These are phyloP conservation scores for Pomatostomus ruficeps DNA, from an alignment of 2,113 vertebrate genomes.

Conservation along the genomic window DNA sequence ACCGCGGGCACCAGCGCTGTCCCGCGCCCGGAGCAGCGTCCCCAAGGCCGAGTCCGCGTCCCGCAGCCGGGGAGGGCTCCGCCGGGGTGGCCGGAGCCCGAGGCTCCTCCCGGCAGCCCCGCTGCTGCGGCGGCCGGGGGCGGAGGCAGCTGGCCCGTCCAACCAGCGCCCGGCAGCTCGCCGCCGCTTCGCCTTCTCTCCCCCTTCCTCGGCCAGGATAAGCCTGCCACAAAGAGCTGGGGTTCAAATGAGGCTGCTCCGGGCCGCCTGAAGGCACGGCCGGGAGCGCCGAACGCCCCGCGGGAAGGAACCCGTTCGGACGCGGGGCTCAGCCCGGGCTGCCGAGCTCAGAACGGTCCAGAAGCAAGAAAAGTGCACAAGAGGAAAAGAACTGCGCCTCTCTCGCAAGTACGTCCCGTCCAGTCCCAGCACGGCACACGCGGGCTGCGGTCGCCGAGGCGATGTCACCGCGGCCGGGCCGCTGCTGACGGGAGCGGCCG, in stretches of 20 bases:
- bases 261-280: neutral
- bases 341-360: neutral
- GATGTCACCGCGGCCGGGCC: neutral
- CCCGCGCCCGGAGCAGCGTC: fast-evolving
- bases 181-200: neutral
- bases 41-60: neutral
- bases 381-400: neutral
- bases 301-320: neutral
- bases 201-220: neutral
- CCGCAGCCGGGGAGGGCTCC: neutral
- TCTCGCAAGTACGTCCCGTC: neutral
- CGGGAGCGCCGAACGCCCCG: neutral
- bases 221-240: neutral
- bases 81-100: neutral
- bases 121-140: neutral
- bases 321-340: neutral
- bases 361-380: neutral
- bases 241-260: neutral
- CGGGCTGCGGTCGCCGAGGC: neutral
- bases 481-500: neutral
- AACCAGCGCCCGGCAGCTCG: neutral
- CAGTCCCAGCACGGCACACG: neutral
- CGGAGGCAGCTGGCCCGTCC: neutral
- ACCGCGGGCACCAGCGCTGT: fast-evolving
- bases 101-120: neutral